Evolutionary conservation across 1,140 invertebrate genomes (phyloP).

Genomic region (Heterodera carotae): DNA sequence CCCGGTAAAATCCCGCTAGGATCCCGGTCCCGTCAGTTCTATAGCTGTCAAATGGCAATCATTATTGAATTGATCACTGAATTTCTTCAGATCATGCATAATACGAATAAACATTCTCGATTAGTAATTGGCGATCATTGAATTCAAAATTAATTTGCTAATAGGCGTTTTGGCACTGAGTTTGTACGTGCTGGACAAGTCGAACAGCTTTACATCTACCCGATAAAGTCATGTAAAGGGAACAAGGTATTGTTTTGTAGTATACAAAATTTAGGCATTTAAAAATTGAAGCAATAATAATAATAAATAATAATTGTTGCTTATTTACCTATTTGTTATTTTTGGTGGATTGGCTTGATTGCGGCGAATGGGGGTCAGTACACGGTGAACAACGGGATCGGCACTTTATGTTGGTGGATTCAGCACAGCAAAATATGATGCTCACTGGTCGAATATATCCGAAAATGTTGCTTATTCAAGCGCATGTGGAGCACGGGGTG

Average conservation of each 20-base stretch:
- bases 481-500: slow-evolving; percentile 28
- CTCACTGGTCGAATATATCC: slow-evolving; percentile 42
- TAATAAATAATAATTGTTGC: too few relatives aligned
- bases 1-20: too few relatives aligned
- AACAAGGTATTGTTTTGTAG: too few relatives aligned
- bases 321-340: neutral
- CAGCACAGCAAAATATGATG: slow-evolving; percentile 34
- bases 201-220: slow-evolving; percentile 36
- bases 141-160: neutral
- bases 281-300: too few relatives aligned
- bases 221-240: slow-evolving; percentile 47
- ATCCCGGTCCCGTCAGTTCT: too few relatives aligned
- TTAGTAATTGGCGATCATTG: too few relatives aligned
- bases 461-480: slow-evolving; percentile 38
- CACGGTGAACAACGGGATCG: slow-evolving; percentile 42
- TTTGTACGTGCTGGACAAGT: neutral
- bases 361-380: slow-evolving; percentile 22
- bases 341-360: slow-evolving; percentile 43
- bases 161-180: neutral
- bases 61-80: too few relatives aligned
- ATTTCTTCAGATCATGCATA: too few relatives aligned
- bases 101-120: too few relatives aligned
- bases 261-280: too few relatives aligned
- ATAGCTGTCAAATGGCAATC: too few relatives aligned
- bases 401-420: slow-evolving; percentile 41